These are phyloP conservation scores for Eurystomus gularis DNA, from an alignment of 2,113 vertebrate genomes.

Conservation along the genomic window DNA sequence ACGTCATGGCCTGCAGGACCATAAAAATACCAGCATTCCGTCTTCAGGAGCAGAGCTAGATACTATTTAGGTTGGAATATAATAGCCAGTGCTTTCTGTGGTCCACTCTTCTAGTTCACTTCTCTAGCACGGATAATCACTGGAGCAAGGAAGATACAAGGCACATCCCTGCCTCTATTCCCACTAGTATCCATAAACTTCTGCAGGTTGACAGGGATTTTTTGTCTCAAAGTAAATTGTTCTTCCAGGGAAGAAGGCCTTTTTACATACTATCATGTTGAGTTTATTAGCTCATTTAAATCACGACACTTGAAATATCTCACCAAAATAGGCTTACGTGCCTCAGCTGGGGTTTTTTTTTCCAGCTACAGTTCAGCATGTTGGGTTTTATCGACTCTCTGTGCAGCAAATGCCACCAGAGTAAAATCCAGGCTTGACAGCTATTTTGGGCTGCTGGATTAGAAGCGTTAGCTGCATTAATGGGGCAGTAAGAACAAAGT, in stretches of 20 bases:
- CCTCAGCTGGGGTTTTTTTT: not conserved
- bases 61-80: not conserved
- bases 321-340: not conserved
- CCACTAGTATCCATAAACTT: not conserved
- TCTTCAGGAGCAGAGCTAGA: not conserved
- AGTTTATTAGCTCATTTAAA: not conserved
- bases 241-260: not conserved
- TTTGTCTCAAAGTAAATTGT: not conserved
- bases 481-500: not conserved
- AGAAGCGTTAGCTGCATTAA: slow-evolving; percentile 48
- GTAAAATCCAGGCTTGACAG: slow-evolving; percentile 28
- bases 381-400: not conserved
- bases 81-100: not conserved
- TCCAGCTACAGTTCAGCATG: not conserved
- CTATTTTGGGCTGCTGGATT: slow-evolving; percentile 58
- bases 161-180: not conserved
- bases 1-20: not conserved
- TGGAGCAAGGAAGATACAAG: not conserved
- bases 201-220: not conserved
- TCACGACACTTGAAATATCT: not conserved
- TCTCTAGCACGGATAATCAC: not conserved
- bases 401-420: not conserved
- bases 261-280: not conserved
- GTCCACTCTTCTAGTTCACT: not conserved
- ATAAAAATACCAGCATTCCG: not conserved